Evolutionary conservation across 1,140 invertebrate species (phyloP).

Genomic region (Galendromus occidentalis): DNA sequence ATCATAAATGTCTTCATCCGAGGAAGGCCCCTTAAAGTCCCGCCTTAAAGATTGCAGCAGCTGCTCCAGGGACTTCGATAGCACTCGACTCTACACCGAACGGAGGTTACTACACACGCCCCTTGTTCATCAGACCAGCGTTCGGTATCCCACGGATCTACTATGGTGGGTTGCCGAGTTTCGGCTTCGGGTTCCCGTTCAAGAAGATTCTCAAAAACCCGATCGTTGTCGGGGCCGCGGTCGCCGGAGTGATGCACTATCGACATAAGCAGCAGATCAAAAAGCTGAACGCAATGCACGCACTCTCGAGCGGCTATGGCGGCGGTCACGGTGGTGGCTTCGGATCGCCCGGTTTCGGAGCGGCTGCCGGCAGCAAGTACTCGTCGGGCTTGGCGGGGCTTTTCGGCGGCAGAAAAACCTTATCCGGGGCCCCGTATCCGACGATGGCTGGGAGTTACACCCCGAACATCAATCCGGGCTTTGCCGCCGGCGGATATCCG

Average conservation of each 20-base stretch:
- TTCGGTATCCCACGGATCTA: constrained; percentile 1
- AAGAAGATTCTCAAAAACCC: constrained; percentile 1
- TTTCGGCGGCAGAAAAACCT: neutral
- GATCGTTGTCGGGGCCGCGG: neutral
- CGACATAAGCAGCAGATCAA: constrained; percentile 8
- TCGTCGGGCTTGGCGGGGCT: neutral
- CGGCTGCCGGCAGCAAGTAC: neutral
- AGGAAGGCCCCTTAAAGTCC: too few relatives aligned
- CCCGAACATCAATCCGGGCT: neutral
- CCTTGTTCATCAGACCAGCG: neutral
- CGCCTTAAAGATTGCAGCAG: neutral
- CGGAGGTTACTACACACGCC: neutral
- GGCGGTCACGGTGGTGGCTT: too few relatives aligned
- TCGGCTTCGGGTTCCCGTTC: neutral
- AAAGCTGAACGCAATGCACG: neutral
- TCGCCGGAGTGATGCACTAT: constrained; percentile 10
- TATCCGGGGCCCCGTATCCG: neutral
- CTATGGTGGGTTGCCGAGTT: neutral
- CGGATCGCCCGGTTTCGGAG: neutral
- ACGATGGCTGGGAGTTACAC: neutral
- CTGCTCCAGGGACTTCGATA: neutral
- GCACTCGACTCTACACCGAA: neutral
- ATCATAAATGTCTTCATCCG: too few relatives aligned
- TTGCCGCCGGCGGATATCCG: neutral
- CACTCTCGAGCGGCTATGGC: neutral